Percentiles rank a stretch among this genome's conserved stretches.
These are phyloP conservation scores for Caretta caretta DNA, from an alignment of 2,113 vertebrate species.

Conservation along the genomic window DNA sequence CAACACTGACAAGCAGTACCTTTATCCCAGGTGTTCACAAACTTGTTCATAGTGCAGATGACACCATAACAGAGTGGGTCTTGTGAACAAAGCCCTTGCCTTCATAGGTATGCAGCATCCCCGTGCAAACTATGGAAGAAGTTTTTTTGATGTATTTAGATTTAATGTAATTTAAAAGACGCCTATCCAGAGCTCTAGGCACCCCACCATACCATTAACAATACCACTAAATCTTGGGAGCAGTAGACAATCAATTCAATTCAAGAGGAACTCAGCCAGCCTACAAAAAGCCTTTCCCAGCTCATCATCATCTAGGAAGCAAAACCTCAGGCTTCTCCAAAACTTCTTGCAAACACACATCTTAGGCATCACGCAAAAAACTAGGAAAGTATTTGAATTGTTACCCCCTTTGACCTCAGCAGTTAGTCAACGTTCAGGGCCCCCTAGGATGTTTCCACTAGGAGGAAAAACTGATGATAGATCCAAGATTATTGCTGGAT, in stretches of 20 bases:
- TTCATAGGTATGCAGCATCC: neutral
- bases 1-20: neutral
- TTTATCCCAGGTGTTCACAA: neutral
- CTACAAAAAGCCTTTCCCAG: neutral
- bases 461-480: neutral
- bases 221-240: neutral
- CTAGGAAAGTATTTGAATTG: neutral
- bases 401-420: neutral
- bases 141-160: neutral
- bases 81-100: neutral
- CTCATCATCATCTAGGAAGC: neutral
- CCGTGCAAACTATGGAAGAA: neutral
- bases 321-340: neutral
- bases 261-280: neutral
- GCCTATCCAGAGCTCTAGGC: neutral
- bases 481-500: no score
- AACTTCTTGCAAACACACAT: neutral
- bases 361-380: neutral
- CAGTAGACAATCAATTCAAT: neutral
- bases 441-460: neutral
- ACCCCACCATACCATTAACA: neutral
- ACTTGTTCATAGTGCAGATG: neutral
- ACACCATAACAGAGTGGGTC: accelerated
- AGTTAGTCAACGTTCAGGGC: neutral
- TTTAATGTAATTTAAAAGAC: neutral